Evolutionary conservation across 2,888 invertebrate genomes (phyloP), one percentile per base, ranked within the genome.

Genomic region (Torymus auratus): DNA sequence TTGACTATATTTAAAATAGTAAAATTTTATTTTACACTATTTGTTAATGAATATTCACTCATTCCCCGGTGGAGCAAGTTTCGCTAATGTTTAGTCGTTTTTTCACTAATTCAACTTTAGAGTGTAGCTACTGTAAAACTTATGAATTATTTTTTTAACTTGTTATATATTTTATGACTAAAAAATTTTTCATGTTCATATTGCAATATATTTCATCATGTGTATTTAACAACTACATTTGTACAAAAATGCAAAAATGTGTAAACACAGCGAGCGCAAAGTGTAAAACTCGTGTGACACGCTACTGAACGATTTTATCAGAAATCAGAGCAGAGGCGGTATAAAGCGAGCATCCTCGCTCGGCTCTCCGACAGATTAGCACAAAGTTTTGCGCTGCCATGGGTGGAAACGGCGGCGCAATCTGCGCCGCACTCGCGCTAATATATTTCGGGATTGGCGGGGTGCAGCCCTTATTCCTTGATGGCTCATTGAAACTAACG

Each of bases 261-360:
- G n/a, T 3, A 61, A 2, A 61, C 61, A 61, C 62, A 62, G 4
- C 14, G 62, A 10, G 62, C 41, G 28, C 20, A 7, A 11, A 50
- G 41, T 13, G 12, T 13, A 17, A 61, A 17, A 12, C 14, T 15
- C 0, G 7, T 15, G 41, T 14, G 13, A 15, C 20, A 67, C 74
- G 65, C 52, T 67, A 14, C 58, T 23, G 74, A n/a, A 20, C 41
- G 20, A 61, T 17, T 62, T 77, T 62, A 77, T 77, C 76, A 11
- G 7, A 53, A 13, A 69, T 55, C 69, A 20, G 69, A 15, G 12
- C 53, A 23, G 20, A 20, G 11, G 1, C 53, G 14, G 13, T 55
- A 76, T 55, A 69, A 77, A 61, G 52, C 28, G 62, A 60, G 28
- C 10, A 55, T 23, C 69, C 28, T 28, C 62, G 41, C 60, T 62